phyloP scores from a whole-genome alignment of 2,888 invertebrate species.

The Torymus aiolomorphi region DNA sequence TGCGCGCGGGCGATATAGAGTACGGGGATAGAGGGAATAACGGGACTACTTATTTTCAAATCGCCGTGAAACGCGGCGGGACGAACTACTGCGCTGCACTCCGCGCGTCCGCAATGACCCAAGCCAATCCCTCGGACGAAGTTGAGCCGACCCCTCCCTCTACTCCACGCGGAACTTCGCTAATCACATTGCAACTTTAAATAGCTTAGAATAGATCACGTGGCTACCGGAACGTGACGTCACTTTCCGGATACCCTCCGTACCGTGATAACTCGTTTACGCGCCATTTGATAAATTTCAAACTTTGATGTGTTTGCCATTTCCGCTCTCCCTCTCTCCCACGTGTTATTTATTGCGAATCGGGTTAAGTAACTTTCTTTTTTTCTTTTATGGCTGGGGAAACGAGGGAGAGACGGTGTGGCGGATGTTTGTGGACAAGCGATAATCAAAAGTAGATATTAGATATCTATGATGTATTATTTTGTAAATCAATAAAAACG shows the following conservation, averaged over 20 bases:
- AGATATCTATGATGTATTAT: no score
- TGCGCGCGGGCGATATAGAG: no score
- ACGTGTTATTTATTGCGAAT: slow-evolving; percentile 25
- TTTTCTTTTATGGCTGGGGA: background rate
- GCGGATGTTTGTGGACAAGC: no score
- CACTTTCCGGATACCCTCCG: slow-evolving; percentile 21
- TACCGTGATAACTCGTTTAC: slow-evolving; percentile 51
- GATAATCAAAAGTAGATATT: no score
- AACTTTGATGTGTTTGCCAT: slow-evolving; percentile 51
- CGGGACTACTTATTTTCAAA: slow-evolving; percentile 31
- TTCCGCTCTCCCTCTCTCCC: background rate
- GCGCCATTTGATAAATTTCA: slow-evolving; percentile 51
- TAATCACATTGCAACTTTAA: slow-evolving; percentile 57
- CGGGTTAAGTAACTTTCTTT: background rate
- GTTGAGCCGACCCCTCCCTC: background rate
- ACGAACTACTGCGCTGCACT: background rate
- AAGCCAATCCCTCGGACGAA: slow-evolving; percentile 38
- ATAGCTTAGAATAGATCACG: slow-evolving; percentile 55
- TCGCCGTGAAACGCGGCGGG: background rate
- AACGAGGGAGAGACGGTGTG: no score
- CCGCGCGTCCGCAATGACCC: slow-evolving; percentile 40
- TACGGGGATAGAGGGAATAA: no score
- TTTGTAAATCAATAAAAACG: no score
- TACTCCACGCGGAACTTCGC: slow-evolving; percentile 39
- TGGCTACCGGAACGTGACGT: slow-evolving; percentile 48